Percentiles rank a stretch among this genome's conserved stretches.
Conservation (phyloP, 2,888 invertebrate species). For the Neoascia interrupta region DNA sequence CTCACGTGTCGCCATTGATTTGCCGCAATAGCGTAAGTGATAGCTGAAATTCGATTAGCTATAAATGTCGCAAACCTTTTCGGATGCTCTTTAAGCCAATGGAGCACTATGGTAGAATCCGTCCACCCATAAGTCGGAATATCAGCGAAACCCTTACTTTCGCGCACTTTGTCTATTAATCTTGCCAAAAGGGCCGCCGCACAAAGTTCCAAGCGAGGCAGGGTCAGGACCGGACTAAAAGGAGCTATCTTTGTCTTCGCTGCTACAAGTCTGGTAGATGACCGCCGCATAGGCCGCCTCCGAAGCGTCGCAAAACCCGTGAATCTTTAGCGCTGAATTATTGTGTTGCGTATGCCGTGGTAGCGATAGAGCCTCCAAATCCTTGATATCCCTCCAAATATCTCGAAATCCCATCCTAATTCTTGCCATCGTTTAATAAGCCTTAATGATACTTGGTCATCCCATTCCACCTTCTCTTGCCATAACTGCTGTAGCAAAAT, state of each 20-base stretch:
- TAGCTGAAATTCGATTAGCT: conserved; percentile 2
- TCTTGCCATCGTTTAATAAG: conserved; percentile 1
- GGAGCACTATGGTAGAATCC: conserved; percentile 13
- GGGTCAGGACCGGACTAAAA: neutral
- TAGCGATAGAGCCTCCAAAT: neutral
- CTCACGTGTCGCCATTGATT: neutral
- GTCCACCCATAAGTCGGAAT: conserved; percentile 25
- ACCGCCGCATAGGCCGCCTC: neutral
- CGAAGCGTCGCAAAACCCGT: conserved; percentile 15
- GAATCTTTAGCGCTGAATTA: neutral
- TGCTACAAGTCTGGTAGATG: neutral
- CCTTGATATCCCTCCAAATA: neutral
- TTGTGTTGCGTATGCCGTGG: conserved; percentile 3
- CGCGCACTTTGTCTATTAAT: neutral
- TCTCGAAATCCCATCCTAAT: neutral
- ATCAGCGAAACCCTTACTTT: neutral
- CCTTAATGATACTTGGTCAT: too few species aligned
- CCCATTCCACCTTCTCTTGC: neutral
- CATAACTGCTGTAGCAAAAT: conserved; percentile 7
- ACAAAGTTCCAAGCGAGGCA: conserved; percentile 14
- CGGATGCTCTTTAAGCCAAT: conserved; percentile 24
- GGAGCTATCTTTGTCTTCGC: conserved; percentile 12
- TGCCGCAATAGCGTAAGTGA: neutral
- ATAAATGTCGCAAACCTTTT: conserved; percentile 3
- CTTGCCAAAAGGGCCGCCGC: conserved; percentile 5